Evolutionary conservation across 2,797 vertebrate genomes (phyloP), one percentile per base, ranked within the genome.

Genomic region (Etheostoma perlongum): DNA sequence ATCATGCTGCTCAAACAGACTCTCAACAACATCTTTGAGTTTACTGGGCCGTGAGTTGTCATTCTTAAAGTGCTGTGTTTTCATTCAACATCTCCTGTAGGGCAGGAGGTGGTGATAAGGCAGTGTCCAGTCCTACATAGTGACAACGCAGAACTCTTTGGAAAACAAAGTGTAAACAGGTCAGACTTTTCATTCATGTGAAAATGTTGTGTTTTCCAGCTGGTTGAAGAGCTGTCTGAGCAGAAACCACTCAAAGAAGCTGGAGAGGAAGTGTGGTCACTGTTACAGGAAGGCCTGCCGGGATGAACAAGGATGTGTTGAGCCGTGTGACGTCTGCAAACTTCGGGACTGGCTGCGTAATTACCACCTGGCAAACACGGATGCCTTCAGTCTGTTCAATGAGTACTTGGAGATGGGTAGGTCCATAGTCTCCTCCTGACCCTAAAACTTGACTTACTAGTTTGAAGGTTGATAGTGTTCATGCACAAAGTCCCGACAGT

Each of bases 391-490:
- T 85, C 91, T 99, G 75, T 98, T 99, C 33, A 95, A 98, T 0
- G 97, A 99, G 90, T 98, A 96, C 90, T 74, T 98, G 91, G 97
- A 99, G 86, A 99, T 99, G 94, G 96, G 97, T 98, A 88, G 13
- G 89, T 82, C 30, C 6, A 49, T 4, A 46, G 13, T 19, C 13
- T 25, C 15, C 9, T 16, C 13, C 23, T 27, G 12, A 66, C 1
- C 11, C 57, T 10, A 33, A 66, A 67, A 53, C 3, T 9, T 3
- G 48, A n/a, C 19, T 21, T 9, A 42, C 6, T 42, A 4, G 13
- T n/a, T 21, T 40, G 4, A 46, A 36, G 58, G 12, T 27, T 11
- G 40, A 27, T 51, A n/a, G 10, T 42, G 3, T 23, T 13, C 54
- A 4, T 2, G 19, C 25, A n/a, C 25, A 23, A 46, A 63, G 42